Evolutionary conservation across 2,113 vertebrate species (phyloP).

Genomic region (Forbesichthys agassizii): DNA sequence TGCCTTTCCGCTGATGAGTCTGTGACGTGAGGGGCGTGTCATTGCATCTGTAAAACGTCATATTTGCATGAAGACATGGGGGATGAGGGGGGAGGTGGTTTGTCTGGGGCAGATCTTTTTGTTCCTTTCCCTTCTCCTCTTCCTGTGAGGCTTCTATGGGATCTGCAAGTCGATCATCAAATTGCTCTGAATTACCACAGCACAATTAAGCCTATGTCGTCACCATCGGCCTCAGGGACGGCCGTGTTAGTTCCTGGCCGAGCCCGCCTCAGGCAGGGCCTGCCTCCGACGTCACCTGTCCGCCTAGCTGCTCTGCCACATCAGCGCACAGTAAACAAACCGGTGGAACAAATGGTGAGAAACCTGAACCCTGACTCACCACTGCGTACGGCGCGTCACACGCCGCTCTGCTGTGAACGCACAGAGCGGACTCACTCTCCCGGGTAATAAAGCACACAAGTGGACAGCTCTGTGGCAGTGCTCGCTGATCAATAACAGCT

Average conservation of each 20-base stretch:
- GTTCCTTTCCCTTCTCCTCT: neutral
- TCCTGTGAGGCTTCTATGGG: slow-evolving; percentile 25
- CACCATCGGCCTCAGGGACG: slow-evolving; percentile 31
- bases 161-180: slow-evolving; percentile 45
- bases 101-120: neutral
- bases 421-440: slow-evolving; percentile 50
- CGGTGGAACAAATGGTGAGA: slow-evolving; percentile 78
- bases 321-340: slow-evolving; percentile 73
- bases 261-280: slow-evolving; percentile 41
- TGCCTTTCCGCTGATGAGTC: neutral
- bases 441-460: slow-evolving; percentile 68
- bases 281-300: slow-evolving; percentile 59
- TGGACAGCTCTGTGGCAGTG: slow-evolving; percentile 57
- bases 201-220: slow-evolving; percentile 46
- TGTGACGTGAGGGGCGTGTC: neutral
- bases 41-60: neutral
- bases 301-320: slow-evolving; percentile 64
- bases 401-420: slow-evolving; percentile 58
- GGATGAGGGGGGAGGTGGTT: neutral
- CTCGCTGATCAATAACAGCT: slow-evolving; percentile 52
- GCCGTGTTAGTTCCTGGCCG: slow-evolving; percentile 47
- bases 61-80: slow-evolving; percentile 18
- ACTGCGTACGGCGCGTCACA: slow-evolving; percentile 65
- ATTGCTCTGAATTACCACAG: slow-evolving; percentile 52
- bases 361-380: slow-evolving; percentile 77